These are phyloP conservation scores for Gadopsis marmoratus DNA, from an alignment of 2,797 vertebrate species.

Conservation along the genomic window DNA sequence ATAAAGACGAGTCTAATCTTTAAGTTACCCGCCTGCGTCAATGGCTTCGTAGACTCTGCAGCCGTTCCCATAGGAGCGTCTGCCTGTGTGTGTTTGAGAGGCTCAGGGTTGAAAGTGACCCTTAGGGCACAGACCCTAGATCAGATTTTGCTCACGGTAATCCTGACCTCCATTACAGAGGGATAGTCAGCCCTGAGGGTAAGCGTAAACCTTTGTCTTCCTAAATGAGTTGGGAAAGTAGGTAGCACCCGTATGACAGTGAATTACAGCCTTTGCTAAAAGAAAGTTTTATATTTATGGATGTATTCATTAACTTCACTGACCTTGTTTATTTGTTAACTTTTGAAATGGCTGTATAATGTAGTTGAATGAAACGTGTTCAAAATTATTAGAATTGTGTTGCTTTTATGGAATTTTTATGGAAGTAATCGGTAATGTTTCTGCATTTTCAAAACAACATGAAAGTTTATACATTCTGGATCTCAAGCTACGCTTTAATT, in stretches of 20 bases:
- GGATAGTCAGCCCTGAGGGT: not conserved
- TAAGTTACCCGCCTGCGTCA: constrained; percentile 5
- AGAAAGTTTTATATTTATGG: not conserved
- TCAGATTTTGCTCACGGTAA: constrained; percentile 49
- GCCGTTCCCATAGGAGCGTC: constrained; percentile 16
- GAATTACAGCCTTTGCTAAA: not conserved
- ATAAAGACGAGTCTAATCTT: not conserved
- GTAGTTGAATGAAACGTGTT: not conserved
- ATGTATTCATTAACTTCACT: constrained; percentile 12
- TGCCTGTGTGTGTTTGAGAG: constrained; percentile 21
- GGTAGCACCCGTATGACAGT: not conserved
- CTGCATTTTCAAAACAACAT: constrained; percentile 3
- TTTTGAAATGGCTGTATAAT: not conserved
- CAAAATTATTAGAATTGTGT: not conserved
- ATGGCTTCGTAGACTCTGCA: not conserved
- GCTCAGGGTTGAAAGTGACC: constrained; percentile 30
- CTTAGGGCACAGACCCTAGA: constrained; percentile 33
- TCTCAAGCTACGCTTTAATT: not conserved
- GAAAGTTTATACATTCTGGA: constrained; percentile 5
- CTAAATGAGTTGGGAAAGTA: not conserved
- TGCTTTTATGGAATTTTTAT: constrained; percentile 8
- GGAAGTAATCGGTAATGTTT: constrained; percentile 9
- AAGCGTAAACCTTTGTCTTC: not conserved
- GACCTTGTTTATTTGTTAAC: constrained; percentile 7
- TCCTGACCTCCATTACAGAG: constrained; percentile 27